phyloP scores from a whole-genome alignment of 2,888 invertebrate species.

The Lithophane ornitopus region DNA sequence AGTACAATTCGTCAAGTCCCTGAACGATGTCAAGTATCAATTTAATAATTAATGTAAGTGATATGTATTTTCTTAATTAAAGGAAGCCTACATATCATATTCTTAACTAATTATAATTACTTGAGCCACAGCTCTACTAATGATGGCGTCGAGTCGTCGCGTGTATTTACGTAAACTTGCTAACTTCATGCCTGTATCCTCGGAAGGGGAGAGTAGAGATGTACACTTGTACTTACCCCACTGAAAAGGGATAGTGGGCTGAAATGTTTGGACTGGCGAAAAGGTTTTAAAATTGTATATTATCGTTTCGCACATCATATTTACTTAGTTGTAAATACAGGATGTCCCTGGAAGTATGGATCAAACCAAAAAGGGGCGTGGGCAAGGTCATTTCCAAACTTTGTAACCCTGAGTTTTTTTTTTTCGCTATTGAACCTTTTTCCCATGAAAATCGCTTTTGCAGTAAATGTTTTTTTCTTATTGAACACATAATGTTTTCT shows the following conservation, averaged over 20 bases:
- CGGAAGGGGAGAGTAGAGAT: neutral
- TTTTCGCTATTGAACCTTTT: too few species aligned
- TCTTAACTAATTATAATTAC: conserved; percentile 26
- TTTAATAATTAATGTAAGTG: conserved; percentile 3
- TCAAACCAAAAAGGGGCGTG: too few species aligned
- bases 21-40: neutral
- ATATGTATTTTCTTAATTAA: conserved; percentile 13
- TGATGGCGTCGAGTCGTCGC: neutral
- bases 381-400: too few species aligned
- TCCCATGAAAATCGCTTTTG: too few species aligned
- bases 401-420: too few species aligned
- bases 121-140: conserved; percentile 5
- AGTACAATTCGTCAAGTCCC: neutral
- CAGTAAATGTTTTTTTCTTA: too few species aligned
- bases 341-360: too few species aligned
- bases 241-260: neutral
- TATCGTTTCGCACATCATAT: neutral
- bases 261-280: neutral
- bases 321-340: neutral
- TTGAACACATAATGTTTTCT: too few species aligned
- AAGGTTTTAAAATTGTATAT: neutral
- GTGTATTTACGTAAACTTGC: neutral
- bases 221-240: neutral
- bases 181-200: too few species aligned
- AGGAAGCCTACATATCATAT: conserved; percentile 11